phyloP scores from a whole-genome alignment of 1,140 invertebrate species.

The Apolygus lucorum region DNA sequence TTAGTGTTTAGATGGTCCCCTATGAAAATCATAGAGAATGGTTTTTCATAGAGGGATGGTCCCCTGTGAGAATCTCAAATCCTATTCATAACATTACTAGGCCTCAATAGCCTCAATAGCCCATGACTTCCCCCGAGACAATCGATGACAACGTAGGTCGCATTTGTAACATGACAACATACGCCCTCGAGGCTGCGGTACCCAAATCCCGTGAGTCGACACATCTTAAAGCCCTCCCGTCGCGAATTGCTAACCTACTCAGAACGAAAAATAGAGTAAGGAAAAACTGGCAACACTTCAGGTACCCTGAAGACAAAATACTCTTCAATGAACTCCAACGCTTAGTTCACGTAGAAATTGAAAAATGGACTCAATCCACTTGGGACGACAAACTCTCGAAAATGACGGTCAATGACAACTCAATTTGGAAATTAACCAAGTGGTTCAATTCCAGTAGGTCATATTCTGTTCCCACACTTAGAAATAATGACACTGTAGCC shows the following conservation, averaged over 20 bases:
- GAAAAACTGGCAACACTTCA: background rate
- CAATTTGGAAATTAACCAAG: too few species aligned
- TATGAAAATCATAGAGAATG: too few species aligned
- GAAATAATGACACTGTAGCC: background rate
- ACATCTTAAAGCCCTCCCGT: background rate
- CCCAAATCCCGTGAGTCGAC: background rate
- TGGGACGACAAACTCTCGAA: background rate
- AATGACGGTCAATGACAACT: too few species aligned
- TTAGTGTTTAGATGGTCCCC: too few species aligned
- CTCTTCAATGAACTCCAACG: background rate
- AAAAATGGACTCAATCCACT: background rate
- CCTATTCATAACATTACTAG: background rate
- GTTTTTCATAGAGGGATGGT: too few species aligned
- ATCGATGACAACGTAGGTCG: background rate
- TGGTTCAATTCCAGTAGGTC: too few species aligned
- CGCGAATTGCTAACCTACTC: background rate
- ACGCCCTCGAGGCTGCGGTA: background rate
- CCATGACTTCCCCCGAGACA: background rate
- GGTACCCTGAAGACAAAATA: background rate
- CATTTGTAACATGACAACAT: background rate
- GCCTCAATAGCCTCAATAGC: background rate
- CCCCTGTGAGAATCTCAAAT: too few species aligned
- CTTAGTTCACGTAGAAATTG: background rate
- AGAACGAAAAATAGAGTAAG: background rate
- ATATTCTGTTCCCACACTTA: too few species aligned